phyloP scores from a whole-genome alignment of 2,113 vertebrate genomes.

The Turdus rufiventris region DNA sequence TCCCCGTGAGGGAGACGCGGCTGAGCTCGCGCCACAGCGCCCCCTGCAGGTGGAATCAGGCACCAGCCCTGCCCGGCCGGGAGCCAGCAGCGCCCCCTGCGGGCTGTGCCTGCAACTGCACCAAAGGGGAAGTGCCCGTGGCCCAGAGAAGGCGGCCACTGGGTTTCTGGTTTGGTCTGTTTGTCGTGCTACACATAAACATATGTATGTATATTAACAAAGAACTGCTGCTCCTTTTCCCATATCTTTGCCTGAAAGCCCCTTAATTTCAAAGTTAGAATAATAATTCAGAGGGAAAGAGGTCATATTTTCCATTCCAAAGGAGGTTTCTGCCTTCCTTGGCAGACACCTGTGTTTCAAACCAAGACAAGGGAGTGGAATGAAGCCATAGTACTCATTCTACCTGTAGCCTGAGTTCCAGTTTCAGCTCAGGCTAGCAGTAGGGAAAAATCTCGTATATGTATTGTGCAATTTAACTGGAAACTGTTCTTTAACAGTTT shows the following conservation, averaged over 20 bases:
- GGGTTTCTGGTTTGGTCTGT: rapidly evolving
- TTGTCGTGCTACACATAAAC: neutral
- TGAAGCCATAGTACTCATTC: neutral
- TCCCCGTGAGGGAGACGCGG: no score
- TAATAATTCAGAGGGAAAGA: neutral
- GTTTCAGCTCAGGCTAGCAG: neutral
- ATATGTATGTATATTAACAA: rapidly evolving
- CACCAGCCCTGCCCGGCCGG: no score
- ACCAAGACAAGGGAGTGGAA: neutral
- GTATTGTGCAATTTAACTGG: neutral
- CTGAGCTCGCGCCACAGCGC: neutral
- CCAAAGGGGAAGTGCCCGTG: rapidly evolving
- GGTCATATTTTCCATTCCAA: neutral
- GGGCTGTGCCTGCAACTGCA: neutral
- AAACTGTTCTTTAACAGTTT: neutral
- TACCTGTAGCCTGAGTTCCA: neutral
- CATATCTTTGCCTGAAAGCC: neutral
- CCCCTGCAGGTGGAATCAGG: neutral
- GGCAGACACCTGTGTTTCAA: neutral
- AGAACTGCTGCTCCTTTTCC: neutral
- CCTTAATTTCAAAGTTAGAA: neutral
- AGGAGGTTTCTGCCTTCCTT: neutral
- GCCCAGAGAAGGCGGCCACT: rapidly evolving
- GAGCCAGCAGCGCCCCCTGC: neutral
- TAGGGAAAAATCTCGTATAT: neutral